Evolutionary conservation across 1,140 invertebrate genomes (phyloP).

Genomic region (Formica selysi): DNA sequence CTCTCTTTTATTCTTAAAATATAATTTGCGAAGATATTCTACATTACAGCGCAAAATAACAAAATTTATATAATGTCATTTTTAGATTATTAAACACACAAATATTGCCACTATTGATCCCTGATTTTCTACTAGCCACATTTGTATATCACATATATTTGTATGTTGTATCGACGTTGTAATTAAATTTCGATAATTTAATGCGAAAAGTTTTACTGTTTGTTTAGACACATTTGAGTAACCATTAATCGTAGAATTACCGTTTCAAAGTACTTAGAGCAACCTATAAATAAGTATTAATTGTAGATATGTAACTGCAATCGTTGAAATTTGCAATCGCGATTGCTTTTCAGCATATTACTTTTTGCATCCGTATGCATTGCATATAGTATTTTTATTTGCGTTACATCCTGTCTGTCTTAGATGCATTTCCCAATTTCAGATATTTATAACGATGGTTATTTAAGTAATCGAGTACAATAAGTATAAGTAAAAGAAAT

Average conservation of each 20-base stretch:
- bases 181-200: slow-evolving; percentile 22
- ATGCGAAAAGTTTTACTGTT: slow-evolving; percentile 15
- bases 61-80: background rate
- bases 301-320: slow-evolving; percentile 54
- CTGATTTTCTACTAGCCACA: slow-evolving; percentile 38
- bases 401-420: slow-evolving; percentile 88
- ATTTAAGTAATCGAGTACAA: background rate
- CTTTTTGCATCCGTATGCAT: slow-evolving; percentile 21
- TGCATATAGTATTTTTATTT: slow-evolving; percentile 78
- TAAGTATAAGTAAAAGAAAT: slow-evolving; percentile 49
- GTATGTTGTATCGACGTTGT: slow-evolving; percentile 48
- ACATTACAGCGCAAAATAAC: background rate
- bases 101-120: background rate
- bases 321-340: background rate
- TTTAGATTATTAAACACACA: background rate
- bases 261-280: slow-evolving; percentile 70
- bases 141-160: slow-evolving; percentile 34
- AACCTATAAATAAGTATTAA: slow-evolving; percentile 66
- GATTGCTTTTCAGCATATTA: slow-evolving; percentile 59
- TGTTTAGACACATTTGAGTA: slow-evolving; percentile 9
- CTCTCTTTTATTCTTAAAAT: background rate
- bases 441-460: slow-evolving; percentile 65
- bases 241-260: slow-evolving; percentile 68
- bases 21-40: background rate
- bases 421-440: slow-evolving; percentile 35